Base-by-base conservation (phyloP, 1,140 invertebrate genomes). In the Bombus cullumanus region DNA sequence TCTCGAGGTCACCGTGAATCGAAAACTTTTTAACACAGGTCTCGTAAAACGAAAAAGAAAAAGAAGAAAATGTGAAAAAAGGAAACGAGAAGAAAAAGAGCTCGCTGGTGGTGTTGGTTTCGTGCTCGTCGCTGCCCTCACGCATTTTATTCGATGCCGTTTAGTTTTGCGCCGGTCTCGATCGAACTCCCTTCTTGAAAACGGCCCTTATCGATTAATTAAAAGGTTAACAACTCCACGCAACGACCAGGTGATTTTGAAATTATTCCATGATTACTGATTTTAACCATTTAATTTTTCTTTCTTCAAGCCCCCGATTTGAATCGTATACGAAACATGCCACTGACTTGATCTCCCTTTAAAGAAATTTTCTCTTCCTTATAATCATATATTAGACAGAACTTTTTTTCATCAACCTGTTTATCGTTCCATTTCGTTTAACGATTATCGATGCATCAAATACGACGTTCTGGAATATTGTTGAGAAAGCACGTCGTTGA, bases 161-260 rank as follows among this genome's bases (percentile, higher is more conserved):
- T 81, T 53, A 69, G 78, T 69, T 76, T 69, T 47, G 34, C 25
- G 13, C 43, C 34, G 37, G 22, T 64, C 72, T 5, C 39, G 72
- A 64, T 76, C 31, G 37, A 37, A 43, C 47, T 76, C 53, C 31
- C 72, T 53, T 6, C 8, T 13, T 28, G 53, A 47, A 47, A 82
- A 53, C n/a, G 59, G 3, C 74, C 69, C 47, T 78, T 34, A 34
- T 77, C 43, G 74, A 78, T 83, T 77, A 83, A 78, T 83, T 78
- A 69, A 64, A 78, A 47, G 81, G 59, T 39, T 68, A 25, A 69
- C 74, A 31, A 57, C 43, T 53, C 1, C 13, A 9, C 39, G 53
- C 39, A 25, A 43, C 53, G 18, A 37, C 5, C 15, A 15, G 28
- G 1, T 43, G 34, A 47, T 80, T 69, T 64, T 62, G 41, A 28